Evolutionary conservation across 2,888 invertebrate genomes (phyloP).

Genomic region (Catocala nupta): DNA sequence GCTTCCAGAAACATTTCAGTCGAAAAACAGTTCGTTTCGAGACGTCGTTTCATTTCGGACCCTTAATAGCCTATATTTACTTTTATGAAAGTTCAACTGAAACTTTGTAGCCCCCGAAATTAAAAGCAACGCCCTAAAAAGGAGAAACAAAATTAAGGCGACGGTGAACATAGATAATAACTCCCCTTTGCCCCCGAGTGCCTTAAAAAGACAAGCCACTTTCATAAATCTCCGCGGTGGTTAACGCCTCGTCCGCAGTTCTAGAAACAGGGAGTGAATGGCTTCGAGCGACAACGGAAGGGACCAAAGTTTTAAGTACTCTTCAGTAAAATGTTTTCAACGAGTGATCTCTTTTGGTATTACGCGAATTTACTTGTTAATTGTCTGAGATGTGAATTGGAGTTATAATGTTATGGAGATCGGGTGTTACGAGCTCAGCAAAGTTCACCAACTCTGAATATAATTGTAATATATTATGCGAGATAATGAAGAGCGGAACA

Average conservation of each 20-base stretch:
- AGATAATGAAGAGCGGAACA: slow-evolving; percentile 30
- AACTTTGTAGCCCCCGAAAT: slow-evolving; percentile 63
- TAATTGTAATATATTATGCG: slow-evolving; percentile 47
- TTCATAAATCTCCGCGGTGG: slow-evolving; percentile 78
- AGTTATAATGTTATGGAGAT: slow-evolving; percentile 48
- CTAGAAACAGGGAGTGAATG: slow-evolving; percentile 70
- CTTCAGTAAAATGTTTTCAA: slow-evolving; percentile 74
- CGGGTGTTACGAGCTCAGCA: slow-evolving; percentile 42
- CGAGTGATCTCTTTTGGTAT: slow-evolving; percentile 72
- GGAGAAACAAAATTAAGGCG: slow-evolving; percentile 67
- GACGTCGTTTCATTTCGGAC: slow-evolving; percentile 46
- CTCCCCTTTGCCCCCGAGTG: slow-evolving; percentile 69
- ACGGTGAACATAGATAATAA: slow-evolving; percentile 74
- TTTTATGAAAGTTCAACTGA: slow-evolving; percentile 55
- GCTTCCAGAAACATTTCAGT: slow-evolving; percentile 53
- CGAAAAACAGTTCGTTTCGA: slow-evolving; percentile 42
- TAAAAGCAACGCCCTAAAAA: slow-evolving; percentile 65
- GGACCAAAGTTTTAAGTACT: slow-evolving; percentile 76
- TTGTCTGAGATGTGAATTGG: slow-evolving; percentile 60
- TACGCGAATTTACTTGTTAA: slow-evolving; percentile 69
- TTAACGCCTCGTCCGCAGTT: slow-evolving; percentile 78
- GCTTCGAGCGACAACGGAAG: slow-evolving; percentile 69
- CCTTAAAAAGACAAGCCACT: slow-evolving; percentile 76
- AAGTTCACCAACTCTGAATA: slow-evolving; percentile 47
- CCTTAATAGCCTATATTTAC: slow-evolving; percentile 61